A percentile compares a stretch with the other conserved stretches of the same genome.
phyloP scores from a whole-genome alignment of 2,888 invertebrate species.

The Hirtodrosophila confusa region DNA sequence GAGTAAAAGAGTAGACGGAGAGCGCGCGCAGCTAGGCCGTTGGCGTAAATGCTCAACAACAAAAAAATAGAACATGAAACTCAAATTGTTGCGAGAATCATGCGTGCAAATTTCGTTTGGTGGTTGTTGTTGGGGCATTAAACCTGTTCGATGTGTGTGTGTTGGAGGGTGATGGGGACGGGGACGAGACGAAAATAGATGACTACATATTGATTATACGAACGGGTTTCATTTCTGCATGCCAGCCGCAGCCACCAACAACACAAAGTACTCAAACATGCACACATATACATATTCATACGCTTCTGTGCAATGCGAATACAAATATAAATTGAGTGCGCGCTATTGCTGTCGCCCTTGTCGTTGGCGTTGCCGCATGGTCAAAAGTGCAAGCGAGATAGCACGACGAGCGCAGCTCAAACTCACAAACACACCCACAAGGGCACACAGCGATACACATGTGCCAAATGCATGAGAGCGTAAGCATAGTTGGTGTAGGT shows the following conservation, averaged over 20 bases:
- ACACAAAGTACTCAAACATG: conserved; percentile 23
- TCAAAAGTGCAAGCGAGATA: conserved; percentile 31
- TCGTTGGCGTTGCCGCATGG: conserved; percentile 2
- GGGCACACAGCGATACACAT: conserved; percentile 5
- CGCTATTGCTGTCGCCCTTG: conserved; percentile 44
- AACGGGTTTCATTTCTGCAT: conserved; percentile 67
- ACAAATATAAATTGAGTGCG: conserved; percentile 29
- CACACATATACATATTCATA: conserved; percentile 9
- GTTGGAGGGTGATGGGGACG: background rate
- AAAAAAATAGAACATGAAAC: conserved; percentile 27
- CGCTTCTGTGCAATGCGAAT: conserved; percentile 15
- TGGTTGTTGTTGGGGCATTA: conserved; percentile 53
- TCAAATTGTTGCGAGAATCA: conserved; percentile 41
- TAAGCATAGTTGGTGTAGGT: conserved; percentile 24
- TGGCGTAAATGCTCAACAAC: conserved; percentile 26
- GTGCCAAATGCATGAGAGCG: conserved; percentile 24
- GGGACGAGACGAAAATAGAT: conserved; percentile 56
- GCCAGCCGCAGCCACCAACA: conserved; percentile 44
- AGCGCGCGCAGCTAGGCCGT: conserved; percentile 50
- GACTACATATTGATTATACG: conserved; percentile 76
- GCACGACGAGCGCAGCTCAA: conserved; percentile 35
- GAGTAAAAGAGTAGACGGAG: conserved; percentile 12
- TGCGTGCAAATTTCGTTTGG: conserved; percentile 58
- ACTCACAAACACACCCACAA: conserved; percentile 16
- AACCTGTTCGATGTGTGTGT: conserved; percentile 35